Evolutionary conservation across 2,888 invertebrate species (phyloP), one percentile per base, ranked within the genome.

Genomic region (Hypercompe scribonia): DNA sequence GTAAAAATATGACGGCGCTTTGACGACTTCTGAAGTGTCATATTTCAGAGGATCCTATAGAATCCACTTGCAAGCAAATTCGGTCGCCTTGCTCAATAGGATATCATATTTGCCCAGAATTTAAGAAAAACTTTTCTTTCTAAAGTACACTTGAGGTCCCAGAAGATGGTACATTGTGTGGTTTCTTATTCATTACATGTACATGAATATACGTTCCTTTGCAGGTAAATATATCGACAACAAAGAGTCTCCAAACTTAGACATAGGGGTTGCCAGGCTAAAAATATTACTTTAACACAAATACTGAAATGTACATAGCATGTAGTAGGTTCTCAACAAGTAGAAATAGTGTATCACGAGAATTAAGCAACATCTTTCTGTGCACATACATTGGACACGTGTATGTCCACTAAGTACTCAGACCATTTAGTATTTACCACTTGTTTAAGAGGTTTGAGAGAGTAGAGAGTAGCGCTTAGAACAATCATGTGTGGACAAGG

Each of bases 371-470:
- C 13, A 34, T 24, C 18, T 28, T 18, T 21, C 34, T 66, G 10
- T 42, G 5, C 28, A 42, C 36, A 28, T 70, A 65, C 61, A 71
- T 54, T 54, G 7, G 10, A 54, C 0, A 54, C n/a, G n/a, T 54
- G 50, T 31, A 65, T 5, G 8, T 36, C 11, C 73, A 80, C 13
- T 78, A 81, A 81, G 83, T 81, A 83, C 83, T 67, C 63, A 72
- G 70, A 54, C 63, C 73, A 42, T 72, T 31, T 8, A 46, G 34
- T 72, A 65, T 31, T 15, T 46, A 61, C 68, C 74, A 81, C 79
- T 79, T 46, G 68, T 81, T 83, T 76, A 33, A 65, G 78, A 77
- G 72, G 11, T 54, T 24, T 54, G 8, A 54, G 7, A 31, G n/a
- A 31, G 5, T 13, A 54, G 7, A 31, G n/a, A 31, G 5, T 13